Conservation (phyloP, 2,113 vertebrate genomes). For the Terrapene triunguis region DNA sequence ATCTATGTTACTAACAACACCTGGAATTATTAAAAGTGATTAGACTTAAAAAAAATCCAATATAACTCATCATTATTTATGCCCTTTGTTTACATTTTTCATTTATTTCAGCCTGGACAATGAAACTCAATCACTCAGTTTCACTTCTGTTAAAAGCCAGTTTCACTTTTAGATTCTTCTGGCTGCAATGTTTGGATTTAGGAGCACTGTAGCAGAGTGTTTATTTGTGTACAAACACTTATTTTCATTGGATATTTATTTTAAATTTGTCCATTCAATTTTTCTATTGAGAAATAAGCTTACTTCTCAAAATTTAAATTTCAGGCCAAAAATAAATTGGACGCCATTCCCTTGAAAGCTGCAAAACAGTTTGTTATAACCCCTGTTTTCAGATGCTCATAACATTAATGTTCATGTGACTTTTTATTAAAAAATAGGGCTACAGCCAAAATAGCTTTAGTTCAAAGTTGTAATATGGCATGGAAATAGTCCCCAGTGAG, state of each 20-base stretch:
- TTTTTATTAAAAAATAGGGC: not conserved
- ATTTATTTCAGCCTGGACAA: not conserved
- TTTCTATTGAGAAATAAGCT: not conserved
- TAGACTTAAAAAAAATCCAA: not conserved
- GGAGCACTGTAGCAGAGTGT: not conserved
- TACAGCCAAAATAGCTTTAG: not conserved
- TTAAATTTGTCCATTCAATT: not conserved
- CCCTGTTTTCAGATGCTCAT: not conserved
- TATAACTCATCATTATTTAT: not conserved
- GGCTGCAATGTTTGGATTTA: not conserved
- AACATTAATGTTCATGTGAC: not conserved
- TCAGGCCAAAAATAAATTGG: not conserved
- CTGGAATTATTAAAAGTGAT: not conserved
- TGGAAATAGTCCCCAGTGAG: not conserved
- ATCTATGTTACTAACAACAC: not conserved
- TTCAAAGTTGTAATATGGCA: conserved; percentile 14
- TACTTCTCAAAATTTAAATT: not conserved
- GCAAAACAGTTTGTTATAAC: not conserved
- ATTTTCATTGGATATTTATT: not conserved
- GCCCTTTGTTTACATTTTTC: not conserved
- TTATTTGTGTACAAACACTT: not conserved
- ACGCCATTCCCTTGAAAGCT: not conserved
- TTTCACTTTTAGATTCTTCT: not conserved
- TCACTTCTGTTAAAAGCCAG: not conserved
- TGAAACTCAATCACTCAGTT: not conserved